These are phyloP conservation scores for Pseudorhiza aurosa DNA, from an alignment of 30 jellyfish, hydroid and myxozoan species.

Conservation along the genomic window DNA sequence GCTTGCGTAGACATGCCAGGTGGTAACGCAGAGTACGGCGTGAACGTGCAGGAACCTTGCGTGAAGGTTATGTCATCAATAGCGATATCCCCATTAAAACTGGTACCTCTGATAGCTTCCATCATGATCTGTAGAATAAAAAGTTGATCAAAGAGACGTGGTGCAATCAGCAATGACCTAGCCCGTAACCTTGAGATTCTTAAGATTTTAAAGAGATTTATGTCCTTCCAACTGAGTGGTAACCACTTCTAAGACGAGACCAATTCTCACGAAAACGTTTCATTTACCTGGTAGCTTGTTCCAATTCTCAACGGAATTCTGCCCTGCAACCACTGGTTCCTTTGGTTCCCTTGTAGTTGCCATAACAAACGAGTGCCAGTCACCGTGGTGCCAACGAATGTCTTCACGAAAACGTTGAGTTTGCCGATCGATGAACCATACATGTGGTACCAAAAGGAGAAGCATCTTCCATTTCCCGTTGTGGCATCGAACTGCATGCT, in stretches of 20 bases:
- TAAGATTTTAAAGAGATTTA: no score
- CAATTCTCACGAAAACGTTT: no score
- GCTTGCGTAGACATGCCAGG: slow-evolving; percentile 93
- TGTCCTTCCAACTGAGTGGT: no score
- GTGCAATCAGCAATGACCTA: no score
- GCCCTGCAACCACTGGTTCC: slow-evolving; percentile 88
- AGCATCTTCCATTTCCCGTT: slow-evolving; percentile 80
- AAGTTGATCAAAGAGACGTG: no score
- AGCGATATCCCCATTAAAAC: slow-evolving; percentile 90
- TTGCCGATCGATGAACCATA: slow-evolving; percentile 93
- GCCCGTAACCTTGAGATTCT: no score
- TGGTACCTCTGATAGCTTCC: slow-evolving; percentile 93
- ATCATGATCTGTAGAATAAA: slow-evolving; percentile 60
- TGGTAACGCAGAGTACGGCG: slow-evolving; percentile 91
- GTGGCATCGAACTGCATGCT: slow-evolving; percentile 93
- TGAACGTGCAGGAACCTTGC: slow-evolving; percentile 81
- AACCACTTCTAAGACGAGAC: no score
- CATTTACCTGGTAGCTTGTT: slow-evolving; percentile 67
- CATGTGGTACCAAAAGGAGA: slow-evolving; percentile 96
- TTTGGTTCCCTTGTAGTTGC: slow-evolving; percentile 92
- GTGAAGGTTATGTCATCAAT: slow-evolving; percentile 95
- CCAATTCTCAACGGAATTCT: slow-evolving; percentile 63
- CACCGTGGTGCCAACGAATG: slow-evolving; percentile 58
- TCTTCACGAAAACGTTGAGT: slow-evolving; percentile 68
- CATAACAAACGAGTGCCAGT: slow-evolving; percentile 71